Conservation (phyloP, 2,797 vertebrate genomes). For the Lithobates pipiens region DNA sequence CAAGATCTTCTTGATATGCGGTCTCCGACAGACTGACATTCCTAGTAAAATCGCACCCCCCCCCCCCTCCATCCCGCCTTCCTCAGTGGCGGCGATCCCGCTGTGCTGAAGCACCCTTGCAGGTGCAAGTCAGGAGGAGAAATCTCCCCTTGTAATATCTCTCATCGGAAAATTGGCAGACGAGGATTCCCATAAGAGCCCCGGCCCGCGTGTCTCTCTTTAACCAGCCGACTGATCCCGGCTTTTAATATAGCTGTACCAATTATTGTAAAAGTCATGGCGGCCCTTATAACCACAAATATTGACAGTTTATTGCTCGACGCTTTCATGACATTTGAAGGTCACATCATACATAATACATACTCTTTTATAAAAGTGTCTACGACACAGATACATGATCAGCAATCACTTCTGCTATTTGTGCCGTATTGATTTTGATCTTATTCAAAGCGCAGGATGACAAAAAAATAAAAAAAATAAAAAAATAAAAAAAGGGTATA, state of each 20-base stretch:
- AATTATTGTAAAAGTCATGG: constrained; percentile 99
- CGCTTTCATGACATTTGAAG: constrained; percentile 99
- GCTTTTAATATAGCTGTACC: constrained; percentile 99
- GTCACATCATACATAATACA: constrained; percentile 98
- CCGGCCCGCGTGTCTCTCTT: constrained; percentile 85
- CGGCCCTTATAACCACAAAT: constrained; percentile 99
- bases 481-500: constrained; percentile 37
- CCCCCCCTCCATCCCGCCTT: too few species aligned
- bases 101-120: neutral
- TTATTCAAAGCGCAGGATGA: constrained; percentile 66
- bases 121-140: constrained; percentile 26
- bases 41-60: neutral
- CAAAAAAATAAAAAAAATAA: constrained; percentile 17
- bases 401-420: constrained; percentile 86
- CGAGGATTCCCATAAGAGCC: constrained; percentile 76
- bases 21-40: neutral
- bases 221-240: constrained; percentile 97
- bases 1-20: neutral
- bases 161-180: constrained; percentile 79
- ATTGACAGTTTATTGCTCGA: constrained; percentile 99
- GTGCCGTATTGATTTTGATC: constrained; percentile 78
- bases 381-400: constrained; percentile 88
- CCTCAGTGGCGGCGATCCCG: neutral
- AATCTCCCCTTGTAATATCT: constrained; percentile 69
- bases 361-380: constrained; percentile 94